phyloP scores from a whole-genome alignment of 2,888 invertebrate genomes.

The Monoplex corrugatus region DNA sequence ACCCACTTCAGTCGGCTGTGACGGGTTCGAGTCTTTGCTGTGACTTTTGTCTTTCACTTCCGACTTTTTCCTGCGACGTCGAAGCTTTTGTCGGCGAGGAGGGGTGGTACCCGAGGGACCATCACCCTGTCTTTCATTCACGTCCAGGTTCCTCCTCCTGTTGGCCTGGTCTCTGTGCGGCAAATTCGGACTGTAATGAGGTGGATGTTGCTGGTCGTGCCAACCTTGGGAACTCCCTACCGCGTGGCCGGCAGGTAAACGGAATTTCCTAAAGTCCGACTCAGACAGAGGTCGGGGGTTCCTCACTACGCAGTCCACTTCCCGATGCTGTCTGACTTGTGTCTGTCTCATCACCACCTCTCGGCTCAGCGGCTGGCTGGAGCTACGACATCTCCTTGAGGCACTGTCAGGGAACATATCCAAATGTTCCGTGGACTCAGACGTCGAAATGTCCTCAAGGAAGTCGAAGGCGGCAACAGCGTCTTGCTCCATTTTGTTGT shows the following conservation, averaged over 20 bases:
- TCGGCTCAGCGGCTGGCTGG: constrained; percentile 36
- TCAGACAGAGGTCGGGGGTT: constrained; percentile 45
- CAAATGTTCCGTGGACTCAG: constrained; percentile 53
- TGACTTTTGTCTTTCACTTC: constrained; percentile 50
- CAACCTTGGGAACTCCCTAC: background rate
- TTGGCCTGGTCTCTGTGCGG: background rate
- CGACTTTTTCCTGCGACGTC: constrained; percentile 25
- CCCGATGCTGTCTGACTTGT: constrained; percentile 48
- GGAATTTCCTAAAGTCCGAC: constrained; percentile 36
- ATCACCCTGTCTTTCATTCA: background rate
- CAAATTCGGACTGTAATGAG: background rate
- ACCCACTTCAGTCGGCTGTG: background rate
- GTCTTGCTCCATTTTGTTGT: constrained; percentile 70
- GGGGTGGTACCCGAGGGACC: background rate
- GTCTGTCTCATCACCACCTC: constrained; percentile 37
- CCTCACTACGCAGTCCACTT: constrained; percentile 42
- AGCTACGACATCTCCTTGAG: constrained; percentile 39
- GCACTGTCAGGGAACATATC: background rate
- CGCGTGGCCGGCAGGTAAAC: background rate
- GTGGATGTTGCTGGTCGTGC: constrained; percentile 3
- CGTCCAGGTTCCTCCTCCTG: background rate
- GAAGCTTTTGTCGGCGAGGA: constrained; percentile 8
- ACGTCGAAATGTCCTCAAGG: constrained; percentile 67
- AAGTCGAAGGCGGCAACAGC: constrained; percentile 75
- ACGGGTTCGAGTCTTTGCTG: constrained; percentile 15